Percentiles rank a stretch among this genome's conserved stretches.
Conservation (phyloP, 35 echinoderm and acorn worm genomes). For the Apostichopus japonicus region DNA sequence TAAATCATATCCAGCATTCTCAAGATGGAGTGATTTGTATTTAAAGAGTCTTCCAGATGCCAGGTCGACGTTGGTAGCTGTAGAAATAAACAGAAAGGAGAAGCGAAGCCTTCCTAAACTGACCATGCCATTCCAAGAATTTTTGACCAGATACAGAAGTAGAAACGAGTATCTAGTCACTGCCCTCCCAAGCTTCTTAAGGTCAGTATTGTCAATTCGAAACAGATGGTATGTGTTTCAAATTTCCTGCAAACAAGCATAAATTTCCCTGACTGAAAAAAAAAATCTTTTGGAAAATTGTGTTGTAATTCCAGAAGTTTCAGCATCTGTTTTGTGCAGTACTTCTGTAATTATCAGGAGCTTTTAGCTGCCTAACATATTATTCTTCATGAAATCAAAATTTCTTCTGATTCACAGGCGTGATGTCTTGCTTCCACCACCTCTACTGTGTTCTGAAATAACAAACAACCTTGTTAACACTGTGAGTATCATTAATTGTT, state of each 20-base stretch:
- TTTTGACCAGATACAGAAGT: constrained; percentile 69
- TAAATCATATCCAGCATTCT: constrained; percentile 66
- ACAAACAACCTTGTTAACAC: constrained; percentile 63
- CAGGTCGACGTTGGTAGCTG: constrained; percentile 38
- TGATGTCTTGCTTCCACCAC: constrained; percentile 78
- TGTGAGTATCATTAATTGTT: constrained; percentile 56
- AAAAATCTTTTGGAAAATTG: neutral
- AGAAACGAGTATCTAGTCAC: constrained; percentile 82
- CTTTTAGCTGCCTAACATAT: too few species aligned
- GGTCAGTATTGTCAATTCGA: constrained; percentile 25
- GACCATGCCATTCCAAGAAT: constrained; percentile 73
- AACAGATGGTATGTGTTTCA: too few species aligned
- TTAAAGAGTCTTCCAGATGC: constrained; percentile 70
- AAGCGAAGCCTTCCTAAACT: constrained; percentile 54
- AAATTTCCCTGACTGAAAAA: too few species aligned
- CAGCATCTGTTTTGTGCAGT: neutral
- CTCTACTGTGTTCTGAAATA: constrained; percentile 72
- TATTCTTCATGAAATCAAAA: neutral
- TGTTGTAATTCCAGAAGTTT: neutral
- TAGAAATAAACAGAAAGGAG: constrained; percentile 82
- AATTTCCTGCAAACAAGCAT: too few species aligned
- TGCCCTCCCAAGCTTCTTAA: constrained; percentile 68
- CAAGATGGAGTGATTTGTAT: constrained; percentile 78
- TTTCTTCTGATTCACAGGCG: constrained; percentile 37
- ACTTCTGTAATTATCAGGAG: neutral